Conservation (phyloP, 1,140 invertebrate genomes). For the Anadara kagoshimensis region DNA sequence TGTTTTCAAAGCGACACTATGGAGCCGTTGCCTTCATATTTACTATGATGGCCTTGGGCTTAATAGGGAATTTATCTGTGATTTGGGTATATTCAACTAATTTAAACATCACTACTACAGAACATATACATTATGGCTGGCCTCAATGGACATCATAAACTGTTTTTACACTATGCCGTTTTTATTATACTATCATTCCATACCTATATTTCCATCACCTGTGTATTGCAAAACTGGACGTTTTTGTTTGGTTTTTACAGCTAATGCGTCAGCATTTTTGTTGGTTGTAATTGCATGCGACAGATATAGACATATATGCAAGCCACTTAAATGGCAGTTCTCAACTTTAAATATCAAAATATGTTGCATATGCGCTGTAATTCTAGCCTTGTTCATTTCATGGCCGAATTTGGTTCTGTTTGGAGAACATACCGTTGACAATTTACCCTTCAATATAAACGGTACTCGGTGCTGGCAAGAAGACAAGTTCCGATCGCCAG, state of each 20-base stretch:
- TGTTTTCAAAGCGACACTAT: too few relatives aligned
- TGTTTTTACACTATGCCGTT: not conserved
- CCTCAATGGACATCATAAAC: not conserved
- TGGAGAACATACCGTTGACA: too few relatives aligned
- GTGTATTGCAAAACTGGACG: not conserved
- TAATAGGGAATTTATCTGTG: too few relatives aligned
- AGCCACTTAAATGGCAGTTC: too few relatives aligned
- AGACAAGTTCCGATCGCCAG: not conserved
- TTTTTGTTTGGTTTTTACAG: not conserved
- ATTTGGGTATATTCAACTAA: not conserved
- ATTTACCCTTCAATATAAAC: not conserved
- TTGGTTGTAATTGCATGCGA: not conserved
- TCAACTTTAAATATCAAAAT: not conserved
- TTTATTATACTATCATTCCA: not conserved
- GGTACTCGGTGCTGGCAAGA: not conserved
- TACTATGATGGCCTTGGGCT: too few relatives aligned
- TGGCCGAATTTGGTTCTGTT: too few relatives aligned
- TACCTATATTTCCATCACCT: not conserved
- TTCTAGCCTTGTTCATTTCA: too few relatives aligned
- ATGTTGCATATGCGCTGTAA: too few relatives aligned
- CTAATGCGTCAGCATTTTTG: not conserved
- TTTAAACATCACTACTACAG: not conserved
- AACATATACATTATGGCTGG: not conserved
- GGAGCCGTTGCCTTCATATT: too few relatives aligned
- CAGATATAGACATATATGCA: not conserved